Conservation (phyloP, 2,888 invertebrate genomes). For the Cheilosia variabilis region DNA sequence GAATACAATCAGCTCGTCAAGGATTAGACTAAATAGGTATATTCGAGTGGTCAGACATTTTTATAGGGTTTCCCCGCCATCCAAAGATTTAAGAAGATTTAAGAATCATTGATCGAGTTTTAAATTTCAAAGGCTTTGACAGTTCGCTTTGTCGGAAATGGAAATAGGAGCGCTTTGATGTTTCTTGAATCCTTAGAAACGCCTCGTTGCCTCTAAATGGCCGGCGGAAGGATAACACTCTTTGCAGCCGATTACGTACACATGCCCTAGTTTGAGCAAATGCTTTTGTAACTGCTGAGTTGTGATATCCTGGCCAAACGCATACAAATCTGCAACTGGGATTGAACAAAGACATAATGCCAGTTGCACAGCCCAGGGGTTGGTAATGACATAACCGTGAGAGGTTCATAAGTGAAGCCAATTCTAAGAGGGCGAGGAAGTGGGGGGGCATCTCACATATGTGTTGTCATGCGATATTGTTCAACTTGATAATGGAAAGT, state of each 20-base stretch:
- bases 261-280: slow-evolving; percentile 21
- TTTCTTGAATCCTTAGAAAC: slow-evolving; percentile 27
- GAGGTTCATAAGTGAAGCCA: slow-evolving; percentile 5
- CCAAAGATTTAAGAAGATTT: slow-evolving; percentile 1
- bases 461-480: slow-evolving; percentile 50
- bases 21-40: slow-evolving; percentile 14
- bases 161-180: slow-evolving; percentile 22
- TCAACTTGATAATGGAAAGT: slow-evolving; percentile 44
- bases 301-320: slow-evolving; percentile 32
- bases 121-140: slow-evolving; percentile 1
- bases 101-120: slow-evolving; percentile 13
- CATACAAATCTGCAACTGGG: slow-evolving; percentile 13
- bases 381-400: slow-evolving; percentile 21
- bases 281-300: slow-evolving; percentile 8
- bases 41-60: background rate
- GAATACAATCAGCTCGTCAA: slow-evolving; percentile 11
- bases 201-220: background rate
- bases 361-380: slow-evolving; percentile 35
- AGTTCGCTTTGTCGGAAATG: slow-evolving; percentile 1
- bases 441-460: background rate
- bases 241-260: slow-evolving; percentile 7
- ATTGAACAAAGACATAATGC: slow-evolving; percentile 22
- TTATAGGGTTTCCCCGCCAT: background rate
- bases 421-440: background rate
- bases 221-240: background rate